These are phyloP conservation scores for Apocheima hispidaria DNA, from an alignment of 2,888 invertebrate species.

Conservation along the genomic window DNA sequence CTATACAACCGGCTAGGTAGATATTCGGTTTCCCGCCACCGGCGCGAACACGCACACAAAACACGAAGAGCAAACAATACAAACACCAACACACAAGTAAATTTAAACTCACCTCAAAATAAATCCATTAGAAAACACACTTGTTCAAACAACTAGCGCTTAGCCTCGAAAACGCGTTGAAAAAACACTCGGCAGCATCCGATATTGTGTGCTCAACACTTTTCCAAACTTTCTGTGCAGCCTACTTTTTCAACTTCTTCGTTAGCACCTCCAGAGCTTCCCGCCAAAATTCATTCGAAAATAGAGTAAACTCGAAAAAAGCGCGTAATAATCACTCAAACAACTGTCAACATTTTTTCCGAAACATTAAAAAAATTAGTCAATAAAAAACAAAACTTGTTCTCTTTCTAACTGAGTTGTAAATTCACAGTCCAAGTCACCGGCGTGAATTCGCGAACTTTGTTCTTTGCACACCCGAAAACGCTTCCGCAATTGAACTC, in stretches of 20 bases:
- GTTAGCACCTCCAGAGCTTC: constrained; percentile 64
- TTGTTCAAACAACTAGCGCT: constrained; percentile 86
- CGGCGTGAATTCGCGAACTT: constrained; percentile 61
- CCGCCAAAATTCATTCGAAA: constrained; percentile 71
- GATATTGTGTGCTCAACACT: constrained; percentile 78
- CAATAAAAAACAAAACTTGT: constrained; percentile 59
- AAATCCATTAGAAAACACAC: constrained; percentile 87
- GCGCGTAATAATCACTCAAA: constrained; percentile 45
- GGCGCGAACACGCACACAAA: constrained; percentile 83
- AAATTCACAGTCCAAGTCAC: constrained; percentile 58
- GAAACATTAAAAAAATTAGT: constrained; percentile 19
- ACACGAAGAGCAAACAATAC: constrained; percentile 84
- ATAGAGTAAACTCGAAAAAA: constrained; percentile 56
- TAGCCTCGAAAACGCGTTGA: constrained; percentile 86
- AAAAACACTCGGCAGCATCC: constrained; percentile 82
- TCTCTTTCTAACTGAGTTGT: constrained; percentile 60
- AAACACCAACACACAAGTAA: constrained; percentile 85
- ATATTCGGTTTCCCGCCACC: constrained; percentile 86
- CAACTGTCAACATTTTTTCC: constrained; percentile 49
- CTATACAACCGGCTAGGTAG: constrained; percentile 77
- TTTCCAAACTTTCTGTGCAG: constrained; percentile 82
- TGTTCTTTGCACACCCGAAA: constrained; percentile 62
- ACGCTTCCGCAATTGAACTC: constrained; percentile 73
- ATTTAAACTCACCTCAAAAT: constrained; percentile 87
- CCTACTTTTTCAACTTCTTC: constrained; percentile 57